Conservation (phyloP, 2,797 vertebrate genomes). For the Anabacerthia variegaticeps region DNA sequence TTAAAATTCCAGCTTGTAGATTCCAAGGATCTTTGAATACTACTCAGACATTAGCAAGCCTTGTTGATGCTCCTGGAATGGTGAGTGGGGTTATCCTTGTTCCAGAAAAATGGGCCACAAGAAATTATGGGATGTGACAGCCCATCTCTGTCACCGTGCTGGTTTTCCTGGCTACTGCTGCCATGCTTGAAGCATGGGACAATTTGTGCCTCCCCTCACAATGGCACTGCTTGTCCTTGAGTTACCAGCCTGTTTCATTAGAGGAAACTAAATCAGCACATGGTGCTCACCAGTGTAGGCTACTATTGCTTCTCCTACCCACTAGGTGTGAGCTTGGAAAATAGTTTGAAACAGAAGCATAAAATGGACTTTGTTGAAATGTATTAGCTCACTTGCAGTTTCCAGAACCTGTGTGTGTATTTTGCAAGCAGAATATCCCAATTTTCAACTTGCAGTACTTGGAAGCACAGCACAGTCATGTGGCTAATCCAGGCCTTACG, state of each 20-base stretch:
- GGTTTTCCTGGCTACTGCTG: background rate
- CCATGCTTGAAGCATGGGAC: background rate
- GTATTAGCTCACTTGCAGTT: background rate
- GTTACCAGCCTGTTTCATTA: background rate
- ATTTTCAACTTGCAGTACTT: background rate
- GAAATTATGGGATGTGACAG: background rate
- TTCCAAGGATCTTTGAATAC: background rate
- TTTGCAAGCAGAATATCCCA: background rate
- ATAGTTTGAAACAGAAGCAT: slow-evolving; percentile 18
- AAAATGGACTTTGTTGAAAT: background rate
- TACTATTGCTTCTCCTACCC: background rate
- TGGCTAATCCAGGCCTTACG: background rate
- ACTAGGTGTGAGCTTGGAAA: background rate
- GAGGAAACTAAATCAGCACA: background rate
- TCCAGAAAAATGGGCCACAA: background rate
- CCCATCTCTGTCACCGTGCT: accelerated
- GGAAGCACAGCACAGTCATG: slow-evolving; percentile 2
- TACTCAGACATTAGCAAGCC: background rate
- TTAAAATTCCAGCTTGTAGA: background rate
- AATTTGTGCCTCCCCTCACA: background rate
- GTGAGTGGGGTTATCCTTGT: background rate
- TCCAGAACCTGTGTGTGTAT: background rate
- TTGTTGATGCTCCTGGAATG: background rate
- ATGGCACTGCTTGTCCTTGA: background rate
- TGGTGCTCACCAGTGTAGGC: background rate